A percentile compares a stretch with the other conserved stretches of the same genome.
Evolutionary conservation across 2,113 vertebrate species (phyloP).

Genomic region (Bubo blakistoni): DNA sequence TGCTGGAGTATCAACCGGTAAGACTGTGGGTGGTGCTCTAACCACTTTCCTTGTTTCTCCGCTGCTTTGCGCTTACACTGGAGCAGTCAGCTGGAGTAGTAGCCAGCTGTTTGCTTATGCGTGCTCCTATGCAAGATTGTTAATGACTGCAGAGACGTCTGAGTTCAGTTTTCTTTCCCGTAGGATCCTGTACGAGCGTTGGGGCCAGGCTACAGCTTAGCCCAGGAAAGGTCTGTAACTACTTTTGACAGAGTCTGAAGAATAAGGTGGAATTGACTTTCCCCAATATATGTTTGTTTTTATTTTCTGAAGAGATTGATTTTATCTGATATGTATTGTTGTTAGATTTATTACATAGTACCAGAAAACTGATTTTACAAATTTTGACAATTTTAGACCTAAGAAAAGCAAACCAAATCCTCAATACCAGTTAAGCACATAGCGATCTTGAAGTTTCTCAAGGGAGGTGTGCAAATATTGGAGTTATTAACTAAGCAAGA

Average conservation of each 20-base stretch:
- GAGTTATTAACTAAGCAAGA: not conserved
- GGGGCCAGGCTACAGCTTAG: not conserved
- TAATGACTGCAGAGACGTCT: not conserved
- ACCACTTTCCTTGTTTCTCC: not conserved
- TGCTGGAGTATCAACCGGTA: not conserved
- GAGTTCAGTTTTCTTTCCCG: not conserved
- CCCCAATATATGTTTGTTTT: not conserved
- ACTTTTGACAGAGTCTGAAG: not conserved
- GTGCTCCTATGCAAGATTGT: not conserved
- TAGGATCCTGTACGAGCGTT: not conserved
- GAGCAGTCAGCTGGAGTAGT: not conserved
- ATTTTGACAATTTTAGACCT: not conserved
- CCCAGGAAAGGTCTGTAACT: not conserved
- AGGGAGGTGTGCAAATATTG: not conserved
- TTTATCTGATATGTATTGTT: not conserved
- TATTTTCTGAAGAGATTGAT: not conserved
- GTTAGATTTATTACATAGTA: not conserved
- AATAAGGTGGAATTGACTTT: not conserved
- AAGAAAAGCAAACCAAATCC: not conserved
- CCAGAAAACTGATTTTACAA: not conserved
- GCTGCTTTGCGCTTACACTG: not conserved
- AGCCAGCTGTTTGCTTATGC: not conserved
- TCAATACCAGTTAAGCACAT: not conserved
- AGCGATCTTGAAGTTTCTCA: not conserved
- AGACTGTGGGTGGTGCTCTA: not conserved